Base-by-base conservation (phyloP, 2,113 vertebrate species). In the Atlantisia rogersi region DNA sequence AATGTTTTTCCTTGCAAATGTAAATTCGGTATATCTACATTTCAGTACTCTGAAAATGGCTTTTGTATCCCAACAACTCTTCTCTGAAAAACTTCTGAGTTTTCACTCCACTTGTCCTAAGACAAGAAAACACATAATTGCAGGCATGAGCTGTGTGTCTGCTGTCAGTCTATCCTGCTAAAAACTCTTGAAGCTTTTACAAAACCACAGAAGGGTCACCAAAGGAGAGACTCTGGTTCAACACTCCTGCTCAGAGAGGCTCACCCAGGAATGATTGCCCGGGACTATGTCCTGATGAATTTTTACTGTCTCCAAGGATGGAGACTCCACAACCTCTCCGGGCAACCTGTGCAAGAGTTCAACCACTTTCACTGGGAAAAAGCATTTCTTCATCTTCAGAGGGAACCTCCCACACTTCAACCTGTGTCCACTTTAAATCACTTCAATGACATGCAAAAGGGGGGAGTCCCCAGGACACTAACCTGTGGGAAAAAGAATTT, bases 91-190 rank as follows among this genome's bases (percentile, higher is more conserved):
- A 58, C 11, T 60, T 68, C 12, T 52, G 46, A 75, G 15, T 16
- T 73, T 91, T 76, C 14, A 73, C 24, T 4, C 18, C 0, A 0
- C 19, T 63, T 81, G 22, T 16, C 8, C 2, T n/a, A 40, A 15
- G 13, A 50, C 40, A 77, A 15, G 1, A 56, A 46, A 6, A 16
- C 29, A 17, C 9, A 25, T 20, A 64, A 24, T 2, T 53, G 10
- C 29, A 62, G 55, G 75, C 32, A 67, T 37, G 12, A 82, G 35
- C 28, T 25, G 6, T 9, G 2, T 29, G 24, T 71, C 64, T 81
- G 12, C 11, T 46, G 10, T 14, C 32, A 58, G 37, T n/a, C 76
- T 63, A 20, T 5, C 19, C 40, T 70, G 25, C 28, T 71, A 50
- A 75, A 29, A 86, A 39, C 12, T 78, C 65, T 26, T 82, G 19